phyloP scores from a whole-genome alignment of 1,140 invertebrate genomes.

The Lucilia sericata region DNA sequence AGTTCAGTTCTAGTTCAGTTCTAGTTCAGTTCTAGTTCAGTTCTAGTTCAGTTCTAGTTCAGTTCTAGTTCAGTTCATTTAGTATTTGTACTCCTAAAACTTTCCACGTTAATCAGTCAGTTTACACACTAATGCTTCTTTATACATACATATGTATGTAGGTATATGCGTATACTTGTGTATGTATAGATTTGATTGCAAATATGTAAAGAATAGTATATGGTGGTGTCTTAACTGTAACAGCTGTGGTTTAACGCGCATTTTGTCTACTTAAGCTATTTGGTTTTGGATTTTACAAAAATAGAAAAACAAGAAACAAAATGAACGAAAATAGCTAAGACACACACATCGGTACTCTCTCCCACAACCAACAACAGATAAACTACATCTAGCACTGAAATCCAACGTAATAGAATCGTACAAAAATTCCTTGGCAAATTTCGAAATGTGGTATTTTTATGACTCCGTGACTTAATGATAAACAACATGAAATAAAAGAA shows the following conservation, averaged over 20 bases:
- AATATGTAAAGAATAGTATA: not conserved
- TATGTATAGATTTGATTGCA: not conserved
- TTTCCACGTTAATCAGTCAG: too few species aligned
- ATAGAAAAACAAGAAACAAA: not conserved
- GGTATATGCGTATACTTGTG: too few species aligned
- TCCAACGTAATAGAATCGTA: not conserved
- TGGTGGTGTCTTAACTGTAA: conserved; percentile 15
- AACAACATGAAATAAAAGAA: not conserved
- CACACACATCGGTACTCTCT: not conserved
- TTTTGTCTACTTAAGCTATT: conserved; percentile 24
- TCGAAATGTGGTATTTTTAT: conserved; percentile 4
- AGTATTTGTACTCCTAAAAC: not conserved
- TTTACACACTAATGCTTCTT: too few species aligned
- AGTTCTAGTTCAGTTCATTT: not conserved
- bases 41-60: too few species aligned
- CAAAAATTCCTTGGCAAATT: not conserved
- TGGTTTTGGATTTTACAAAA: not conserved
- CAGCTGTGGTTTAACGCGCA: conserved; percentile 18
- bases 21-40: too few species aligned
- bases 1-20: too few species aligned
- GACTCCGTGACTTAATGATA: conserved; percentile 7
- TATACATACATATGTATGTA: too few species aligned
- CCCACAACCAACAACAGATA: too few species aligned
- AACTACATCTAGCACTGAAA: too few species aligned
- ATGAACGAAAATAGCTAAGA: not conserved